phyloP scores from a whole-genome alignment of 2,797 vertebrate species.

The Sebastes vulpes region DNA sequence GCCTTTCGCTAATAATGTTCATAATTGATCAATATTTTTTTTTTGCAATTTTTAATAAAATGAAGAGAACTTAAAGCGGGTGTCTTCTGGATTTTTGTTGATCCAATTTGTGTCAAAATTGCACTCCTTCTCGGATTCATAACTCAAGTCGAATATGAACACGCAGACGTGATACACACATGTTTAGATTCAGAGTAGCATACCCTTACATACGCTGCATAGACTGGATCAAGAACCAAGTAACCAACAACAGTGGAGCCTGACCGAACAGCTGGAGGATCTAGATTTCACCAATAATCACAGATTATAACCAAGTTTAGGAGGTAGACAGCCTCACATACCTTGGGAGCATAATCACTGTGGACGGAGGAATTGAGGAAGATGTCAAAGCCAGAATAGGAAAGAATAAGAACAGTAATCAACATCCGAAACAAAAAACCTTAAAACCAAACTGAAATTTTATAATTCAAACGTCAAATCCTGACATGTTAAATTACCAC shows the following conservation, averaged over 20 bases:
- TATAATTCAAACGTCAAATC: neutral
- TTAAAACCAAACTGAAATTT: neutral
- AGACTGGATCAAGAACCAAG: neutral
- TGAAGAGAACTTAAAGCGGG: constrained; percentile 23
- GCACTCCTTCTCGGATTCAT: neutral
- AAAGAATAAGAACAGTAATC: neutral
- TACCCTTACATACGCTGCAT: neutral
- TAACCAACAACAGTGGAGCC: neutral
- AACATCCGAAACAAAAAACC: neutral
- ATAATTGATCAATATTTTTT: constrained; percentile 73
- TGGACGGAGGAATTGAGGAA: neutral
- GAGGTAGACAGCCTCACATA: neutral
- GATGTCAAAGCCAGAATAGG: neutral
- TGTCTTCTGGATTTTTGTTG: neutral
- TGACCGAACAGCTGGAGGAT: neutral
- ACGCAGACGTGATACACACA: neutral
- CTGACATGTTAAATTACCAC: neutral
- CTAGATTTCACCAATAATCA: neutral
- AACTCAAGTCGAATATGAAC: neutral
- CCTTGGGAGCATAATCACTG: neutral
- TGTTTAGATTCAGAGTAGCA: neutral
- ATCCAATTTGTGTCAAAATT: neutral
- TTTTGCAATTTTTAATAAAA: constrained; percentile 86
- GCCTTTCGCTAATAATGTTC: constrained; percentile 76
- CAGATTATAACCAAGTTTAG: neutral